Evolutionary conservation across 2,888 invertebrate genomes (phyloP), one percentile per base, ranked within the genome.

Genomic region (Spatulosminthurus flaviceps): DNA sequence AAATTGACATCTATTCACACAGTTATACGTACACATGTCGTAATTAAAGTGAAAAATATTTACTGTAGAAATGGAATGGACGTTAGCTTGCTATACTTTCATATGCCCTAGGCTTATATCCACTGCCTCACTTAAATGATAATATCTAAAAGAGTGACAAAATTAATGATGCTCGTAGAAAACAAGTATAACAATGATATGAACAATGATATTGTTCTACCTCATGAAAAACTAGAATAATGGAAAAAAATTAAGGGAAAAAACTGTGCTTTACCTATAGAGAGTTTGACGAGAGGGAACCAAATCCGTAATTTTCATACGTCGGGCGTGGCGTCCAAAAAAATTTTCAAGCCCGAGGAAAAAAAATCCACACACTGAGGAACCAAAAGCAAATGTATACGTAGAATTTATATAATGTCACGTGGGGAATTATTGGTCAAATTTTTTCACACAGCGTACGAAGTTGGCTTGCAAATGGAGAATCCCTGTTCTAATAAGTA

Each of bases 241-340:
- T n/a, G 51, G n/a, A 51, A 51, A 19, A 51, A 51, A 51, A 51
- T 51, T 51, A 51, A 51, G 5, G 16, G 1, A 51, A 2, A 19
- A 51, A 51, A 51, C 9, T 16, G 51, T 51, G 51, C 5, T 13
- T 11, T 19, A 51, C 51, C n/a, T 11, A 51, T 19, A n/a, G n/a
- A n/a, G n/a, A n/a, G n/a, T n/a, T n/a, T n/a, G n/a, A 5, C 16
- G 51, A 51, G n/a, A 51, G 51, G 51, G 16, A 51, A n/a, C 5
- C 16, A 51, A n/a, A 51, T 51, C 51, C 51, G 51, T 51, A 51
- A 19, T 9, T n/a, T 51, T 51, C 51, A 51, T 9, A n/a, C 1
- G 51, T 51, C 51, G 51, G 51, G 51, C n/a, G 51, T 51, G 51
- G 51, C n/a, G 51, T 13, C 16, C 7, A 51, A 51, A 51, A 51